Conservation (phyloP, 2,888 invertebrate species). For the Sericinus montela region DNA sequence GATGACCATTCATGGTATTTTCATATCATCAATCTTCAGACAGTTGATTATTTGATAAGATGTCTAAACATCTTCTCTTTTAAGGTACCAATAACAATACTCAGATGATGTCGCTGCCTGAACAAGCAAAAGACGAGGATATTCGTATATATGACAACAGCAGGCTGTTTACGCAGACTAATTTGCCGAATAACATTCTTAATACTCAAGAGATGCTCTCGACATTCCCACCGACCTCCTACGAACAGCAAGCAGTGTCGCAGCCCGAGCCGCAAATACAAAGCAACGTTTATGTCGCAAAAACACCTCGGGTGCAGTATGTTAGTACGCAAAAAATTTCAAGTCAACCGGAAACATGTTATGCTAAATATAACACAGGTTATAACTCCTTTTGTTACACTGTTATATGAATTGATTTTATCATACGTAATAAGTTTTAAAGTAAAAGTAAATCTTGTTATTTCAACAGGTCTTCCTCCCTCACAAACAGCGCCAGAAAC, state of each 20-base stretch:
- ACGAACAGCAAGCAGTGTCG: constrained; percentile 38
- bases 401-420: constrained; percentile 1
- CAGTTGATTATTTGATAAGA: constrained; percentile 2
- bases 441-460: background rate
- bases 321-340: constrained; percentile 51
- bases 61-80: constrained; percentile 25
- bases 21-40: constrained; percentile 16
- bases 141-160: constrained; percentile 61
- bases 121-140: constrained; percentile 62
- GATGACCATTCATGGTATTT: constrained; percentile 66
- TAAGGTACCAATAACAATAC: constrained; percentile 63
- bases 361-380: constrained; percentile 61
- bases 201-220: constrained; percentile 53
- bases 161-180: constrained; percentile 53
- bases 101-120: constrained; percentile 61
- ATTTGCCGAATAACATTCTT: constrained; percentile 59
- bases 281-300: constrained; percentile 42
- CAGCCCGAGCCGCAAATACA: constrained; percentile 43
- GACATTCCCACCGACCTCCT: constrained; percentile 46
- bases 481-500: constrained; percentile 74
- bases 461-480: constrained; percentile 49
- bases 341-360: constrained; percentile 48
- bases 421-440: background rate
- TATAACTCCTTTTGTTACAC: constrained; percentile 19
- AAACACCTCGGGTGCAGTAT: constrained; percentile 49